phyloP scores from a whole-genome alignment of 2,888 invertebrate species.

The Nomada ferruginata region DNA sequence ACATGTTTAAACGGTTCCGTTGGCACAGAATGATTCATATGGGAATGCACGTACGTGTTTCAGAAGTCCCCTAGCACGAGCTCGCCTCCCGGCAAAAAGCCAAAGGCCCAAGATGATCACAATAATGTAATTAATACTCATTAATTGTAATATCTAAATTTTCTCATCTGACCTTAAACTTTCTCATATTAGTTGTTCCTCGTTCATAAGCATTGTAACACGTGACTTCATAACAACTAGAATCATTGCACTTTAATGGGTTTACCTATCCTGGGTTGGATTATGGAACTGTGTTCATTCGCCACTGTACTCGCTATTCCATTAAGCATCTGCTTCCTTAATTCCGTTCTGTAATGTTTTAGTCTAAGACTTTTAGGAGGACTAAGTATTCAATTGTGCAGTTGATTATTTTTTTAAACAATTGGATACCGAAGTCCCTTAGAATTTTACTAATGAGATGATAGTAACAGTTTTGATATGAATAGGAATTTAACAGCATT shows the following conservation, averaged over 20 bases:
- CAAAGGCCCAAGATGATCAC: slow-evolving; percentile 83
- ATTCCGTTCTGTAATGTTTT: slow-evolving; percentile 74
- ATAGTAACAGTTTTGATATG: slow-evolving; percentile 39
- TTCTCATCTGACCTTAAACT: slow-evolving; percentile 74
- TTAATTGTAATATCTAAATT: slow-evolving; percentile 81
- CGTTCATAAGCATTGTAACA: slow-evolving; percentile 74
- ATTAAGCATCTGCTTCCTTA: slow-evolving; percentile 76
- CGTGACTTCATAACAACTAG: slow-evolving; percentile 65
- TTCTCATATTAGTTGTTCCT: slow-evolving; percentile 72
- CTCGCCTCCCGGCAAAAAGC: slow-evolving; percentile 83
- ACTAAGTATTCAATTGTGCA: slow-evolving; percentile 54
- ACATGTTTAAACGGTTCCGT: slow-evolving; percentile 54
- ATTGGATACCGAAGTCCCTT: slow-evolving; percentile 55
- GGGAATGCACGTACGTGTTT: slow-evolving; percentile 83
- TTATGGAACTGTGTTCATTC: slow-evolving; percentile 52
- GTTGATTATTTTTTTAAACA: slow-evolving; percentile 20
- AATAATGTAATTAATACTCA: slow-evolving; percentile 84
- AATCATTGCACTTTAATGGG: slow-evolving; percentile 67
- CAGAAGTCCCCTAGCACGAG: slow-evolving; percentile 83
- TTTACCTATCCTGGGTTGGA: slow-evolving; percentile 59
- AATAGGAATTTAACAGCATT: slow-evolving; percentile 53
- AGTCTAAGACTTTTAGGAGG: slow-evolving; percentile 39
- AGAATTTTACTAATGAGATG: slow-evolving; percentile 29
- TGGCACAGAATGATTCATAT: slow-evolving; percentile 74
- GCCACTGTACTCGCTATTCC: slow-evolving; percentile 65